Conservation (phyloP, 92 coral and sea anemone genomes). For the Metridium senile region DNA sequence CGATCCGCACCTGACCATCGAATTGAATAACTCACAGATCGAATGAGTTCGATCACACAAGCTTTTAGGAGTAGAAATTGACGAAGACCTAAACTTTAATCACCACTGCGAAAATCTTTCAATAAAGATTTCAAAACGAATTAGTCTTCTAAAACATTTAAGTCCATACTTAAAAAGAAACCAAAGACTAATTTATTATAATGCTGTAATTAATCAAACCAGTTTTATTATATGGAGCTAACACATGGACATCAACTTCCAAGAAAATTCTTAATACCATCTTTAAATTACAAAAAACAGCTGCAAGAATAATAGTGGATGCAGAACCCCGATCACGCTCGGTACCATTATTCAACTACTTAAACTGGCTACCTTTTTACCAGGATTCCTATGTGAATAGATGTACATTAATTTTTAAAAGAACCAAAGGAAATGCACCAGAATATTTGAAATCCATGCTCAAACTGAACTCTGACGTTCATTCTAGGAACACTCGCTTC, state of each 20-base stretch:
- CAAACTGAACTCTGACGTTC: slow-evolving; percentile 21
- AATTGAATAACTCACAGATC: not conserved
- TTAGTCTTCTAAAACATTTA: slow-evolving; percentile 26
- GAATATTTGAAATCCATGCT: slow-evolving; percentile 18
- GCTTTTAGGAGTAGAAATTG: slow-evolving; percentile 22
- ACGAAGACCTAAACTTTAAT: slow-evolving; percentile 5
- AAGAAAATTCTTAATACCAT: not conserved
- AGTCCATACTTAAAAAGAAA: slow-evolving; percentile 22
- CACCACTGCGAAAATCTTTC: slow-evolving; percentile 19
- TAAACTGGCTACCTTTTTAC: slow-evolving; percentile 39
- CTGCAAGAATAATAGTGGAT: slow-evolving; percentile 30
- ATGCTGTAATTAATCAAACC: slow-evolving; percentile 37
- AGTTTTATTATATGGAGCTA: slow-evolving; percentile 4
- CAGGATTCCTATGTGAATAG: slow-evolving; percentile 10
- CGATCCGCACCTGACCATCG: slow-evolving; percentile 12
- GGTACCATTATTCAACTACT: slow-evolving; percentile 24
- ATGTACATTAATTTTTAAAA: slow-evolving; percentile 6
- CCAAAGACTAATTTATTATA: slow-evolving; percentile 20
- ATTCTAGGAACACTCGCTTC: slow-evolving; percentile 32
- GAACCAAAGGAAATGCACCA: slow-evolving; percentile 13
- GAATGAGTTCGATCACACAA: slow-evolving; percentile 16
- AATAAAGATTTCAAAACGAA: slow-evolving; percentile 30
- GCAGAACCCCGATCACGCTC: slow-evolving; percentile 10
- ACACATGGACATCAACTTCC: slow-evolving; percentile 9
- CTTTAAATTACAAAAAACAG: slow-evolving; percentile 35